A percentile compares a stretch with the other conserved stretches of the same genome.
phyloP scores from a whole-genome alignment of 2,797 vertebrate species.

The Peromyscus nudipes region DNA sequence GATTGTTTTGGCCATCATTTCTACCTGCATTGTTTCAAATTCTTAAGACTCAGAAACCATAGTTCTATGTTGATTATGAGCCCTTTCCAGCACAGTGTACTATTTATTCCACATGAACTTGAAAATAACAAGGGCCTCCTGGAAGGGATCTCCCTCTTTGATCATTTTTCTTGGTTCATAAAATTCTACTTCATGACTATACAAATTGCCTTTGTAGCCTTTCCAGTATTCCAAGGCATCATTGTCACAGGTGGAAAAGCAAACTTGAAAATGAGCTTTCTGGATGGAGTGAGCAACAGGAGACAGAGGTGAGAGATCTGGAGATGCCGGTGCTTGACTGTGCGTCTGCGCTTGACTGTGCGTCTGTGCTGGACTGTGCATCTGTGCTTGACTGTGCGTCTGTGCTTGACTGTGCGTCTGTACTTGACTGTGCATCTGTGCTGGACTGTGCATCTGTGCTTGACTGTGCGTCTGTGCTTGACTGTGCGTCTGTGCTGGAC shows the following conservation, averaged over 20 bases:
- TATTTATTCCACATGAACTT: not conserved
- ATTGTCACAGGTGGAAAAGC: not conserved
- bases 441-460: not conserved
- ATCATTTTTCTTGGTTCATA: constrained; percentile 2
- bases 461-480: not conserved
- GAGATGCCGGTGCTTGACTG: not conserved
- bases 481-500: not conserved
- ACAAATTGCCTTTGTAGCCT: not conserved
- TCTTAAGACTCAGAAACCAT: not conserved
- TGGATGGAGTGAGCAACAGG: not conserved
- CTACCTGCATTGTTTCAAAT: not conserved
- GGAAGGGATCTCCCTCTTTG: not conserved
- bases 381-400: not conserved
- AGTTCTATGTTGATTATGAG: not conserved
- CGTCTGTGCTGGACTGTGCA: no score
- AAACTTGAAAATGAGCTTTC: not conserved
- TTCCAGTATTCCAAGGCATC: not conserved
- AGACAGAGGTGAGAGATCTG: not conserved
- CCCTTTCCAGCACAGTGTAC: not conserved
- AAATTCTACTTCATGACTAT: constrained; percentile 7
- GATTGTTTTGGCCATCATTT: not conserved
- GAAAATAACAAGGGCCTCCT: not conserved
- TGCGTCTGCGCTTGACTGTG: no score
- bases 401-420: no score
- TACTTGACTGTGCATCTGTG: not conserved